Evolutionary conservation across 2,797 vertebrate species (phyloP), one percentile per base, ranked within the genome.

Genomic region (Pampus argenteus): DNA sequence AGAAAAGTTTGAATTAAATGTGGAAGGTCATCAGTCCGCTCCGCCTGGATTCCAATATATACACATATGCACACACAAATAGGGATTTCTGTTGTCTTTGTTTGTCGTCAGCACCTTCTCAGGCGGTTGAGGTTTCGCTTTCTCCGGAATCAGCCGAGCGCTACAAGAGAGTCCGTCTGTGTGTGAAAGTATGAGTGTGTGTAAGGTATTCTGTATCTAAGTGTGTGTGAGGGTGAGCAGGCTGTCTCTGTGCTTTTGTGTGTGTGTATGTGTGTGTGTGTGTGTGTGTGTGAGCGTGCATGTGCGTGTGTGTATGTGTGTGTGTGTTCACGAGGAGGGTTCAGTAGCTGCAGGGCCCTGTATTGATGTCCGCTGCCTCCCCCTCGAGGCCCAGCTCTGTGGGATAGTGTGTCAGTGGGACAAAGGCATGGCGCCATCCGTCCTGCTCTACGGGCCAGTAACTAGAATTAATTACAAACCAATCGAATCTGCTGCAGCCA

Each of bases 381-480:
- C 81, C 88, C 91, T 71, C 44, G 73, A 92, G 93, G 95, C 91
- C 86, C 87, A 56, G 74, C 91, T 93, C 70, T 76, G 58, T 84
- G 81, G 76, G 93, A 95, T 98, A 95, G 94, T 94, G 95, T 99
- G 95, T 97, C 97, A 95, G 91, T 81, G 86, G 95, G 93, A 97
- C 96, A 97, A 96, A 96, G 94, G 90, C 91, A 93, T 95, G 97
- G 97, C 96, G 96, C 97, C 97, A 95, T 91, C 93, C 92, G 48
- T 96, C 96, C 95, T 96, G 95, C 95, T 89, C 90, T 92, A 90
- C 79, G 95, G 89, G 92, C 96, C 97, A 94, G 95, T 92, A 92
- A 94, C 95, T 94, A 95, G 96, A 96, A 96, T 97, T 96, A 95
- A 95, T 96, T 96, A 96, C 95, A 94, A 93, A 95, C 96, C 96